Conservation (phyloP, 2,113 vertebrate species). For the Spizaetus ornatus region DNA sequence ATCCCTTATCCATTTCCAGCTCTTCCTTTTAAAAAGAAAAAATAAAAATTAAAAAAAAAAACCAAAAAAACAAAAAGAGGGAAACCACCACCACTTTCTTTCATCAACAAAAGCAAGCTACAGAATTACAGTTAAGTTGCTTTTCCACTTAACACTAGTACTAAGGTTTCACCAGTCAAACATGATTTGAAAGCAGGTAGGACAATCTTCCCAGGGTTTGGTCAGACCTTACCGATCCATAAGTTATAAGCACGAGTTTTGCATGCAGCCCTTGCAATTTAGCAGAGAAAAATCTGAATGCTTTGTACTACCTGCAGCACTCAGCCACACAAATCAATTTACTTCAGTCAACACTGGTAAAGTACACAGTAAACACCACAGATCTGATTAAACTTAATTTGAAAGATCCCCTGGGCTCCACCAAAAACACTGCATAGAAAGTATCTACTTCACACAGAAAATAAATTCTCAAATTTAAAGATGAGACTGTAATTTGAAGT, state of each 20-base stretch:
- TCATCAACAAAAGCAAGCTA: neutral
- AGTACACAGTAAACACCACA: neutral
- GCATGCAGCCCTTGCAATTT: neutral
- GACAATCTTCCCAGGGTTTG: neutral
- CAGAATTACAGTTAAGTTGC: neutral
- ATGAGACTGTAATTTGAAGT: neutral
- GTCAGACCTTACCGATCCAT: neutral
- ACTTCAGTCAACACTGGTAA: neutral
- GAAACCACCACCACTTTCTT: neutral
- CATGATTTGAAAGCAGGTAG: neutral
- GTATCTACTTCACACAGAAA: neutral
- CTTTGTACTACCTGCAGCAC: neutral
- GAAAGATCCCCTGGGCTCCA: neutral
- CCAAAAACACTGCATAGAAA: neutral
- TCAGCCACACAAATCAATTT: neutral
- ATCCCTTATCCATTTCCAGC: neutral
- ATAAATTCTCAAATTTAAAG: neutral
- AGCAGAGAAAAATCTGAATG: neutral
- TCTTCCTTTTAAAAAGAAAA: neutral
- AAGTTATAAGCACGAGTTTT: neutral
- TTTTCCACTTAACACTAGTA: neutral
- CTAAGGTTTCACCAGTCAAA: neutral
- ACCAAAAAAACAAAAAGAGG: too few relatives aligned
- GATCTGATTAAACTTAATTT: neutral
- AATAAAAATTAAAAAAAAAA: neutral